phyloP scores from a whole-genome alignment of 2,113 vertebrate genomes.

The Spilogale gracilis region DNA sequence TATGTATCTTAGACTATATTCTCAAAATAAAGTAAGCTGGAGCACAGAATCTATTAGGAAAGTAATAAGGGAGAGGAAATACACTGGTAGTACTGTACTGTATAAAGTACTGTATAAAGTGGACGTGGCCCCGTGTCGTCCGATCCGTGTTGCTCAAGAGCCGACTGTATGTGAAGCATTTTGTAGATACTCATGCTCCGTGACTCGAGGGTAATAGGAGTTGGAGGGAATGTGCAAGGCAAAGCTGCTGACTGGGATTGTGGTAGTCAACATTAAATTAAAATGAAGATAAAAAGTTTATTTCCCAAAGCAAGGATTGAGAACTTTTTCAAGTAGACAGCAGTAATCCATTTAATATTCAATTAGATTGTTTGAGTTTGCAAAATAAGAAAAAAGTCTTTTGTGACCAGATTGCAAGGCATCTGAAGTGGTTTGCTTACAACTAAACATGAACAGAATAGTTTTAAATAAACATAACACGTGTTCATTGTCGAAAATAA shows the following conservation, averaged over 20 bases:
- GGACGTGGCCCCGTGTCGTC: no score
- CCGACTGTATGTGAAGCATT: neutral
- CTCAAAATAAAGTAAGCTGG: neutral
- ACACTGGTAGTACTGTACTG: neutral
- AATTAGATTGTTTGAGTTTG: slow-evolving; percentile 52
- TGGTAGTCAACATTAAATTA: slow-evolving; percentile 8
- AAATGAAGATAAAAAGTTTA: slow-evolving; percentile 44
- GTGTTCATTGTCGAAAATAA: slow-evolving; percentile 58
- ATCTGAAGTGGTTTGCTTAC: slow-evolving; percentile 45
- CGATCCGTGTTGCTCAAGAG: neutral
- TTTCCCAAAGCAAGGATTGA: slow-evolving; percentile 37
- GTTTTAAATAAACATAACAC: slow-evolving; percentile 54
- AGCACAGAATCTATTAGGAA: neutral
- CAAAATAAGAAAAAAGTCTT: slow-evolving; percentile 43
- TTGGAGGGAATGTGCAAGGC: slow-evolving; percentile 25
- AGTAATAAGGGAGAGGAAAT: neutral
- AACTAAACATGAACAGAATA: slow-evolving; percentile 47
- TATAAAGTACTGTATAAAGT: neutral
- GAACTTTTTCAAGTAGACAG: slow-evolving; percentile 34
- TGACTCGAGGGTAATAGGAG: slow-evolving; percentile 1
- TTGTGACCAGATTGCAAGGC: slow-evolving; percentile 53
- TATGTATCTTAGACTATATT: neutral
- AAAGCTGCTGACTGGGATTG: neutral
- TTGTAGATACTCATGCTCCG: neutral
- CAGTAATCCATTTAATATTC: slow-evolving; percentile 25